Percentiles rank a stretch among this genome's conserved stretches.
Evolutionary conservation across 2,888 invertebrate genomes (phyloP).

Genomic region (Trichopoda pennipes): DNA sequence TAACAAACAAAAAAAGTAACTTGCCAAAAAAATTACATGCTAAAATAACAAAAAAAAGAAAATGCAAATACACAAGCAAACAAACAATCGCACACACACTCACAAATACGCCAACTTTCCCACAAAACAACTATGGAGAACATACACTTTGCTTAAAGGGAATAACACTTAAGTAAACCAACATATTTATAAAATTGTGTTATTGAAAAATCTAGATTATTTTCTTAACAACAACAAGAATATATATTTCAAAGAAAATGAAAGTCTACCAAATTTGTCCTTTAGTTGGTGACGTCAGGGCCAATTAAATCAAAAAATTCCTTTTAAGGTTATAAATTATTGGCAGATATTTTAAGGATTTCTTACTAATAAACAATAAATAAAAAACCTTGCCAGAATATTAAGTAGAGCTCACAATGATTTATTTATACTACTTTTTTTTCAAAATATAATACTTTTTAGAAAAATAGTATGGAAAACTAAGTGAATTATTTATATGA

Average conservation of each 20-base stretch:
- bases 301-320: background rate
- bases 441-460: too few relatives aligned
- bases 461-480: too few relatives aligned
- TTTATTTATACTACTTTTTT: too few relatives aligned
- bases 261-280: background rate
- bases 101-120: background rate
- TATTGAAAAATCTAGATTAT: slow-evolving; percentile 12
- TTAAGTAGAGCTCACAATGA: too few relatives aligned
- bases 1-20: background rate
- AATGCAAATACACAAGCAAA: background rate
- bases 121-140: too few relatives aligned
- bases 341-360: too few relatives aligned
- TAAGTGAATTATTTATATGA: too few relatives aligned
- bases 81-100: background rate
- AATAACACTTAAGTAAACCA: slow-evolving; percentile 27
- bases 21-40: background rate
- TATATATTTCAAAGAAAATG: background rate
- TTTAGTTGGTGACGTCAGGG: background rate
- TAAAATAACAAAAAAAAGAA: background rate
- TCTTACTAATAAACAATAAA: too few relatives aligned
- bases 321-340: background rate
- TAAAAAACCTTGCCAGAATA: too few relatives aligned
- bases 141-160: background rate
- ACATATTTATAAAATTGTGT: slow-evolving; percentile 15
- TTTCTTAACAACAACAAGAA: background rate